A percentile compares a stretch with the other conserved stretches of the same genome.
These are phyloP conservation scores for Sceloporus tristichus DNA, from an alignment of 2,113 vertebrate genomes.

Conservation along the genomic window DNA sequence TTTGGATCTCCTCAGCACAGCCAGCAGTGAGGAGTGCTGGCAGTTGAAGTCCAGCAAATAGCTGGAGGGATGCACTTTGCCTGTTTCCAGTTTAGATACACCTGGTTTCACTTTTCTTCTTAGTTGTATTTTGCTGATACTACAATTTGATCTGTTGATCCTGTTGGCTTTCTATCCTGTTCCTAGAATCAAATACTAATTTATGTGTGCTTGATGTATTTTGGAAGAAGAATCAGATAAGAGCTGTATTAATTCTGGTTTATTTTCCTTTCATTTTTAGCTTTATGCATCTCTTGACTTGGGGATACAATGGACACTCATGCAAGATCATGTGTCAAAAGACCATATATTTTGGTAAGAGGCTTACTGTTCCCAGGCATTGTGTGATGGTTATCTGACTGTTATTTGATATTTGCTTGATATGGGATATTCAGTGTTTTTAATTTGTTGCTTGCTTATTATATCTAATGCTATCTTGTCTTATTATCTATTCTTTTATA, in stretches of 20 bases:
- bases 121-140: background rate
- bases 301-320: constrained; percentile 90
- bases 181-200: background rate
- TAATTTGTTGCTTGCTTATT: no score
- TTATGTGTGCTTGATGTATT: background rate
- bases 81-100: no score
- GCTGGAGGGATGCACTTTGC: no score
- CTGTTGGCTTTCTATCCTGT: background rate
- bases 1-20: no score
- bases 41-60: no score
- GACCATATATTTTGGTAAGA: constrained; percentile 94
- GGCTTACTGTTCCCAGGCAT: background rate
- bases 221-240: background rate
- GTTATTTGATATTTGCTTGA: no score
- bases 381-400: no score
- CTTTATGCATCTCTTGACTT: constrained; percentile 89
- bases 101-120: background rate
- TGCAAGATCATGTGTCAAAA: constrained; percentile 94
- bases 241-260: background rate
- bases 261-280: constrained; percentile 68
- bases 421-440: no score
- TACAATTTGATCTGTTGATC: background rate
- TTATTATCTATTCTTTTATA: no score
- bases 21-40: no score
- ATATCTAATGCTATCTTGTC: no score